Percentiles rank a stretch among this genome's conserved stretches.
Conservation (phyloP, 1,140 invertebrate species). For the Probaryconus sp. region DNA sequence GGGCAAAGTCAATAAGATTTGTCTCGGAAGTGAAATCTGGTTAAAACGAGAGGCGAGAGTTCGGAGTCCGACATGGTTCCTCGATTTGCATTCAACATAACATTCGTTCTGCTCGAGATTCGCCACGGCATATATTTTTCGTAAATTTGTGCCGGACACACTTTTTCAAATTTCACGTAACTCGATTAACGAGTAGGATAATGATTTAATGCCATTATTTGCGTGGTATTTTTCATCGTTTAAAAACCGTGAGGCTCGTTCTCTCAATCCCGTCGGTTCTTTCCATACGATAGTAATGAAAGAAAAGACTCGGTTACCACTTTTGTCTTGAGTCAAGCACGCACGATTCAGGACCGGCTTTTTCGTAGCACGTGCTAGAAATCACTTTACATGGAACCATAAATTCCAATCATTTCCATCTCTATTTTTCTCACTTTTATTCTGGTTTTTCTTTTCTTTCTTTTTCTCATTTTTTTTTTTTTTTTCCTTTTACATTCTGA, state of each 20-base stretch:
- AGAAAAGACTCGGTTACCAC: conserved; percentile 41
- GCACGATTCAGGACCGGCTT: conserved; percentile 38
- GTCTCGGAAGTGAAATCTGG: conserved; percentile 52
- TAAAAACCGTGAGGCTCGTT: conserved; percentile 28
- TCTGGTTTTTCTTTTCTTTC: conserved; percentile 25
- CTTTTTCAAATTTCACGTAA: conserved; percentile 52
- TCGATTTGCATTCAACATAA: conserved; percentile 4
- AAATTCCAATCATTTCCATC: conserved; percentile 49
- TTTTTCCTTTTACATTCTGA: conserved; percentile 20
- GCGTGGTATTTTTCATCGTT: conserved; percentile 38
- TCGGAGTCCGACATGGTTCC: conserved; percentile 8
- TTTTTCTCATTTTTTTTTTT: conserved; percentile 32
- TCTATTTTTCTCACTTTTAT: conserved; percentile 31
- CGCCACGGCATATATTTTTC: conserved; percentile 14
- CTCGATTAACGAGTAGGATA: conserved; percentile 23
- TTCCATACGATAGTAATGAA: conserved; percentile 45
- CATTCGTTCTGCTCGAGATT: conserved; percentile 29
- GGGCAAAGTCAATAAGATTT: conserved; percentile 35
- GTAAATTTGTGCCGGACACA: too few relatives aligned
- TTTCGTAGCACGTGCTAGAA: conserved; percentile 55
- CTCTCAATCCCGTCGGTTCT: conserved; percentile 1
- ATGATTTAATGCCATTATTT: conserved; percentile 49
- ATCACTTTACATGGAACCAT: conserved; percentile 51
- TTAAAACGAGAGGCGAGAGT: conserved; percentile 32
- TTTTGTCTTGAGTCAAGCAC: conserved; percentile 48